phyloP scores from a whole-genome alignment of 2,797 vertebrate genomes.

The Muscicapa striata region DNA sequence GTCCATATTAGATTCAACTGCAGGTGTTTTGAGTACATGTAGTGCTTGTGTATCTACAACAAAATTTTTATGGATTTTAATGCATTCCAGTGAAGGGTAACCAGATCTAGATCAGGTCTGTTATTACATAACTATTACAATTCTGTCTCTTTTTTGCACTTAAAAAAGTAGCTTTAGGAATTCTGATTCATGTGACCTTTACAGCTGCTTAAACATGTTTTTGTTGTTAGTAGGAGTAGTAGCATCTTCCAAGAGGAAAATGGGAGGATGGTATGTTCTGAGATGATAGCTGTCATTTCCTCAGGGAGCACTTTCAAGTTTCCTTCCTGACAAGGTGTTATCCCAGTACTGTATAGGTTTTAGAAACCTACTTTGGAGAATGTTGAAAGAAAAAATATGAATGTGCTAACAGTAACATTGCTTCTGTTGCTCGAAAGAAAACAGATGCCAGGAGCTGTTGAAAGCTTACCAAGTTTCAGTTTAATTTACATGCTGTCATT shows the following conservation, averaged over 20 bases:
- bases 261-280: neutral
- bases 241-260: neutral
- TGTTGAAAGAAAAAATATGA: neutral
- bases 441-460: neutral
- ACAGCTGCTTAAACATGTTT: neutral
- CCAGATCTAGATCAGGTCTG: neutral
- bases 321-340: neutral
- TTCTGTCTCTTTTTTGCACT: neutral
- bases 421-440: neutral
- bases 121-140: neutral
- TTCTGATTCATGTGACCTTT: neutral
- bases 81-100: neutral
- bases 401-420: neutral
- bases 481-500: neutral
- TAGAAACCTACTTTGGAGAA: neutral
- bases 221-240: too few relatives aligned
- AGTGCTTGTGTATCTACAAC: neutral
- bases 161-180: neutral
- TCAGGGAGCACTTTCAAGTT: neutral
- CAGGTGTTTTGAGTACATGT: neutral
- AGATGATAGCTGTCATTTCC: neutral
- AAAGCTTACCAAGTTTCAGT: neutral
- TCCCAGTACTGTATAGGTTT: neutral
- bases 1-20: neutral
- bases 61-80: neutral